Evolutionary conservation across 2,113 vertebrate species (phyloP).

Genomic region (Ranitomeya imitator): DNA sequence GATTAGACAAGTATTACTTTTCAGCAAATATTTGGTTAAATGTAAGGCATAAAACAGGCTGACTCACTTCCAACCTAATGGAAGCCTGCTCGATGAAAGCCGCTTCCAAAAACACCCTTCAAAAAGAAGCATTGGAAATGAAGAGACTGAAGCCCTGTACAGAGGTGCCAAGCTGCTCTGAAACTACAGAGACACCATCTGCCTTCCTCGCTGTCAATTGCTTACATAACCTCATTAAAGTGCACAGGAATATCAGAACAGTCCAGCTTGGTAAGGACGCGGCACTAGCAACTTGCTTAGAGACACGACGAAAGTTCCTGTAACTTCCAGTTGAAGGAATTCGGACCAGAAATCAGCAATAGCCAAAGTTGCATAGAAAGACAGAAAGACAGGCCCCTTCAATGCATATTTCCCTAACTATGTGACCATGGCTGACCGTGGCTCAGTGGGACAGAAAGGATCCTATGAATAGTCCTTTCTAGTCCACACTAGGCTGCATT

Average conservation of each 20-base stretch:
- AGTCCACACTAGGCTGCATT: not conserved
- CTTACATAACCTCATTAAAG: constrained; percentile 57
- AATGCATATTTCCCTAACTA: not conserved
- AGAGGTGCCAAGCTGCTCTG: constrained; percentile 47
- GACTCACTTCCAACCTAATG: constrained; percentile 11
- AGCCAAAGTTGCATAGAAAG: not conserved
- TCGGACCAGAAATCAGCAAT: not conserved
- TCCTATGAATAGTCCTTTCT: constrained; percentile 6
- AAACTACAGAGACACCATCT: constrained; percentile 25
- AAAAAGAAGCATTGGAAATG: constrained; percentile 38
- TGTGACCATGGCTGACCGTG: not conserved
- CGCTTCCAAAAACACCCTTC: constrained; percentile 27
- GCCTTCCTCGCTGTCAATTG: constrained; percentile 47
- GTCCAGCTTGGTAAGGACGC: constrained; percentile 19
- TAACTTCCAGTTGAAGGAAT: not conserved
- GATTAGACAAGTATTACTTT: not conserved
- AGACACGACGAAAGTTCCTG: not conserved
- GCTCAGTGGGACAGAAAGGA: constrained; percentile 15
- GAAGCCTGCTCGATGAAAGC: constrained; percentile 43
- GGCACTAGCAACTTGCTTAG: constrained; percentile 1
- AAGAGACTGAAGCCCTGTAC: not conserved
- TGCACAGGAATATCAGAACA: constrained; percentile 28
- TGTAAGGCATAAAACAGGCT: constrained; percentile 13
- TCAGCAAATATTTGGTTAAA: not conserved
- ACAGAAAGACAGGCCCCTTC: not conserved